Conservation (phyloP, 2,113 vertebrate genomes). For the Siphamia tubifer region DNA sequence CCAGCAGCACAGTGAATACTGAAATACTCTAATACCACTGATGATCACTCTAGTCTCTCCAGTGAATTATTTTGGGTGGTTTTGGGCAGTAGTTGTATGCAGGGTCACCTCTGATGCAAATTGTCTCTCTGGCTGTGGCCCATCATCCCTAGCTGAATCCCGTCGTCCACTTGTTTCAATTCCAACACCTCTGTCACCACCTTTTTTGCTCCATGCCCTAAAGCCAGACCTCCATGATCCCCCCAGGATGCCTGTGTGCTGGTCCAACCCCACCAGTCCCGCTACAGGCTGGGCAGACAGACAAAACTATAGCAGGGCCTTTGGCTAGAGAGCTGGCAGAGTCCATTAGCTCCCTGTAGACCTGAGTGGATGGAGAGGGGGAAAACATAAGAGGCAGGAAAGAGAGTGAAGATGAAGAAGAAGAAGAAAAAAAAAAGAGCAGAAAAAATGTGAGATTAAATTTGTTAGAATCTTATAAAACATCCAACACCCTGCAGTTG, state of each 20-base stretch:
- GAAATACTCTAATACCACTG: not conserved
- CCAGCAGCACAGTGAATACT: slow-evolving; percentile 25
- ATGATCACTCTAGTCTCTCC: slow-evolving; percentile 9
- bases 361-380: not conserved
- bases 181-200: slow-evolving; percentile 7
- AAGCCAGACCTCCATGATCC: slow-evolving; percentile 43
- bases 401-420: not conserved
- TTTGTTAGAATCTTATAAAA: not conserved
- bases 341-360: slow-evolving; percentile 33
- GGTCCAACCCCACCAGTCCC: slow-evolving; percentile 24
- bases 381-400: not conserved
- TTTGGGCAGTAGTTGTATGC: not conserved
- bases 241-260: slow-evolving; percentile 28
- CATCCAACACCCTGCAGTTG: not conserved
- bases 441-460: not conserved
- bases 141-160: not conserved
- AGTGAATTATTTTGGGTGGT: not conserved
- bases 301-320: slow-evolving; percentile 36
- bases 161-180: not conserved
- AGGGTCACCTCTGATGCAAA: slow-evolving; percentile 24
- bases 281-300: slow-evolving; percentile 49
- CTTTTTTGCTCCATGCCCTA: slow-evolving; percentile 18
- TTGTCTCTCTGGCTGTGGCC: slow-evolving; percentile 10
- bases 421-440: not conserved
- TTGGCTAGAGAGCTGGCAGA: slow-evolving; percentile 44